phyloP scores from a whole-genome alignment of 1,140 invertebrate species.

The Paralvinella palmiformis region DNA sequence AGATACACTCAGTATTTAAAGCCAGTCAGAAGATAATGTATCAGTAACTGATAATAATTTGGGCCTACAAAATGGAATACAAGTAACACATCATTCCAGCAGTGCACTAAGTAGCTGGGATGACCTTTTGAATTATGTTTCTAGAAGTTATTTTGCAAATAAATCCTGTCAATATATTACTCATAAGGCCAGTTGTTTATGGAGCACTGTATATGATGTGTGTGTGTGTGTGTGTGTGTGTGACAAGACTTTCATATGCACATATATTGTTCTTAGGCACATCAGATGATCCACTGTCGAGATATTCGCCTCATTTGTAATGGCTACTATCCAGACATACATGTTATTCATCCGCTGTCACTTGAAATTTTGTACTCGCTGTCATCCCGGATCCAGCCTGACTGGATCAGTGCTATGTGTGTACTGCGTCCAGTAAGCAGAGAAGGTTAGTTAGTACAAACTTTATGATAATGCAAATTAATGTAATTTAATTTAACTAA shows the following conservation, averaged over 20 bases:
- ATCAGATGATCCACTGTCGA: slow-evolving; percentile 71
- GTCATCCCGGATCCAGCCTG: slow-evolving; percentile 91
- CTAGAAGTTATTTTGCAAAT: too few species aligned
- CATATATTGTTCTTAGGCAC: slow-evolving; percentile 66
- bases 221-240: neutral
- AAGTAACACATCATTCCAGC: too few species aligned
- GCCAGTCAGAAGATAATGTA: too few species aligned
- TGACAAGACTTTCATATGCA: too few species aligned
- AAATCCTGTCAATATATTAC: neutral
- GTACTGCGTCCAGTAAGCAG: slow-evolving; percentile 70
- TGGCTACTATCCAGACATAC: slow-evolving; percentile 95
- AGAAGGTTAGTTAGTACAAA: slow-evolving; percentile 38
- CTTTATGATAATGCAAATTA: neutral
- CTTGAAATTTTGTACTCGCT: slow-evolving; percentile 86
- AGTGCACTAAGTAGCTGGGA: too few species aligned
- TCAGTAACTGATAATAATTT: too few species aligned
- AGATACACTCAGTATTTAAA: too few species aligned
- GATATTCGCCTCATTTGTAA: slow-evolving; percentile 83
- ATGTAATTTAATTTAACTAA: too few species aligned
- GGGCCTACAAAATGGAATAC: too few species aligned
- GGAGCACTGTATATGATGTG: too few species aligned
- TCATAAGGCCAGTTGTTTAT: neutral
- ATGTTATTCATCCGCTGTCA: slow-evolving; percentile 93
- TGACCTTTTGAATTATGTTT: too few species aligned
- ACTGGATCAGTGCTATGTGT: slow-evolving; percentile 96